These are phyloP conservation scores for Gastracanthus pulcherrimus DNA, from an alignment of 2,888 invertebrate genomes.

Conservation along the genomic window DNA sequence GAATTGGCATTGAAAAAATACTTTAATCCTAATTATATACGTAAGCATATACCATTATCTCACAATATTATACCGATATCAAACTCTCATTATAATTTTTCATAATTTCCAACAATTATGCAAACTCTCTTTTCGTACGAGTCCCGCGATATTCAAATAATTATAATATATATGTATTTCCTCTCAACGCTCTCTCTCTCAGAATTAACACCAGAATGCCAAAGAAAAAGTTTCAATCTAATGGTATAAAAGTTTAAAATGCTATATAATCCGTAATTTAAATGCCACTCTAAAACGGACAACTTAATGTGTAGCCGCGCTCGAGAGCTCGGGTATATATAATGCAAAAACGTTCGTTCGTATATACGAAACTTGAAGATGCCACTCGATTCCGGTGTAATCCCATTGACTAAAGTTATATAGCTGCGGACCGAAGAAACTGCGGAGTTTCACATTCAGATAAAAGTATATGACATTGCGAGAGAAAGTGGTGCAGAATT, in stretches of 20 bases:
- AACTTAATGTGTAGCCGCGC: background rate
- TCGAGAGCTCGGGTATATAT: background rate
- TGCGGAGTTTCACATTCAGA: background rate
- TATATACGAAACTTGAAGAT: background rate
- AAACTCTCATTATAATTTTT: background rate
- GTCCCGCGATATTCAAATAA: background rate
- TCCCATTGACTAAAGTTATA: background rate
- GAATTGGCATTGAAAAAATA: background rate
- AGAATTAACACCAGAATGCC: background rate
- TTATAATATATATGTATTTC: too few species aligned
- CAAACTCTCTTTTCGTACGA: background rate
- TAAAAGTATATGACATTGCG: background rate
- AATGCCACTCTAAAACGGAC: conserved; percentile 1
- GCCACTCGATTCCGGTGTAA: background rate
- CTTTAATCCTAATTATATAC: background rate
- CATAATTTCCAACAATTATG: background rate
- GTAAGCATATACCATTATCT: background rate
- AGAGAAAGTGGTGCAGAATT: background rate
- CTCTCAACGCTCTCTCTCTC: background rate
- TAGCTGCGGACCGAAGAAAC: background rate
- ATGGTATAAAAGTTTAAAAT: background rate
- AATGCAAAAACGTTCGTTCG: too few species aligned
- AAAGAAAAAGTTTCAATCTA: conserved; percentile 30
- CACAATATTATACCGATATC: background rate
- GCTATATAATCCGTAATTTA: conserved; percentile 18